These are phyloP conservation scores for Aleiodes alternator DNA, from an alignment of 2,888 invertebrate genomes.

Conservation along the genomic window DNA sequence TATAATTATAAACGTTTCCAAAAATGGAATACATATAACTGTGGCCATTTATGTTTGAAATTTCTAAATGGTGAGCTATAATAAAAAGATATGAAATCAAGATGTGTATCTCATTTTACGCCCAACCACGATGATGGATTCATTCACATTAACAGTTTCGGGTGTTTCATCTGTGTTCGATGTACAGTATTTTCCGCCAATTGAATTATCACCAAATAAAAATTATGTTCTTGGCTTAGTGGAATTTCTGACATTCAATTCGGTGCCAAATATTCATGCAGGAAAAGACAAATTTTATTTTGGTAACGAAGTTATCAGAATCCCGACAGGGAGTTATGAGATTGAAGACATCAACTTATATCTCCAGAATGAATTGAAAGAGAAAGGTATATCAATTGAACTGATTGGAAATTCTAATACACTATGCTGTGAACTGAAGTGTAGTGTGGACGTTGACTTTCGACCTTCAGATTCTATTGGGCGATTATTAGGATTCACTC, in stretches of 20 bases:
- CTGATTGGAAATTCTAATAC: neutral
- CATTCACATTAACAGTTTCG: constrained; percentile 60
- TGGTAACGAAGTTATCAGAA: constrained; percentile 50
- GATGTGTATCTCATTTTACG: neutral
- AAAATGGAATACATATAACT: neutral
- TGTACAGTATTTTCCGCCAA: constrained; percentile 58
- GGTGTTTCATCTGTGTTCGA: constrained; percentile 57
- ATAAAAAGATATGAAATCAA: neutral
- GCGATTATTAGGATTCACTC: too few relatives aligned
- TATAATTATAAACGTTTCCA: neutral
- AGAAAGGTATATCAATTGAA: neutral
- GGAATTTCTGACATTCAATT: constrained; percentile 61
- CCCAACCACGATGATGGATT: constrained; percentile 47
- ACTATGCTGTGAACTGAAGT: neutral
- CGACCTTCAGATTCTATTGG: too few relatives aligned
- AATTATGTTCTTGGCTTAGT: constrained; percentile 61
- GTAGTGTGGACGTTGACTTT: too few relatives aligned
- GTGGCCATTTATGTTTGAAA: neutral
- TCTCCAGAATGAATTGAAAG: neutral
- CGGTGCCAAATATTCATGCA: constrained; percentile 56
- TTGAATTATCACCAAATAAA: constrained; percentile 55
- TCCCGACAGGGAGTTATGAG: constrained; percentile 64
- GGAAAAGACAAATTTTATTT: constrained; percentile 57
- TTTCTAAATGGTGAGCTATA: neutral
- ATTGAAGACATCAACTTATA: constrained; percentile 58